Evolutionary conservation across 1,140 invertebrate genomes (phyloP).

Genomic region (Danaus plexippus): DNA sequence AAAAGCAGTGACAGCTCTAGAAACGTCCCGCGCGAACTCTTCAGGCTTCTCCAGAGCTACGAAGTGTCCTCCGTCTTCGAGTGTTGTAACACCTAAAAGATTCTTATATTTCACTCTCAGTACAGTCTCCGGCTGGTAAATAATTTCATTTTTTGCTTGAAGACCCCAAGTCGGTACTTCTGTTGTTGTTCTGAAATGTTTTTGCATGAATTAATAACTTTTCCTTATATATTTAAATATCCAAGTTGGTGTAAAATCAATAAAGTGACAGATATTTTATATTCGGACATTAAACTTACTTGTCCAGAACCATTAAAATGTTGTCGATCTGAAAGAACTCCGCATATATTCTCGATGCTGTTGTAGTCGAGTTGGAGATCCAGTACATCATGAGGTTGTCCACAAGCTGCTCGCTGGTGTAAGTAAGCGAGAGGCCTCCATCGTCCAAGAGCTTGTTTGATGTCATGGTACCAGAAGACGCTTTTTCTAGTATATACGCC

Average conservation of each 20-base stretch:
- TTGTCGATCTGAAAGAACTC: slow-evolving; percentile 71
- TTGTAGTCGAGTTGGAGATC: slow-evolving; percentile 82
- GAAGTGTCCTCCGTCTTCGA: slow-evolving; percentile 85
- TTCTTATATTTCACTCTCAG: slow-evolving; percentile 74
- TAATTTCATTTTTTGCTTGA: slow-evolving; percentile 76
- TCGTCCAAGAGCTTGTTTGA: slow-evolving; percentile 70
- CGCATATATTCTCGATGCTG: slow-evolving; percentile 82
- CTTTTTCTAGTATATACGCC: slow-evolving; percentile 90
- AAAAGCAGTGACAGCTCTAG: slow-evolving; percentile 48
- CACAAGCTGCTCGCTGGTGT: slow-evolving; percentile 81
- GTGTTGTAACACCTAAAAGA: slow-evolving; percentile 72
- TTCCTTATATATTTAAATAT: neutral
- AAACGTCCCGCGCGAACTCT: slow-evolving; percentile 76
- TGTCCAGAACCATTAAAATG: slow-evolving; percentile 7
- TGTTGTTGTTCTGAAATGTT: slow-evolving; percentile 33
- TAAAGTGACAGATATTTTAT: no score
- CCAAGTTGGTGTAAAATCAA: neutral
- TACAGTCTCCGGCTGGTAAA: slow-evolving; percentile 70
- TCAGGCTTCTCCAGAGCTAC: slow-evolving; percentile 85
- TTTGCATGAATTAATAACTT: no score
- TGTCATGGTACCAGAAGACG: slow-evolving; percentile 82
- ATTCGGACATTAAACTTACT: slow-evolving; percentile 1
- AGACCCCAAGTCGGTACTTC: slow-evolving; percentile 77
- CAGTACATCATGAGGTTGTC: slow-evolving; percentile 94
- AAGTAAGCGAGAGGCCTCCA: slow-evolving; percentile 79